Conservation (phyloP, 1,140 invertebrate genomes). For the Tetramorium simillimum region DNA sequence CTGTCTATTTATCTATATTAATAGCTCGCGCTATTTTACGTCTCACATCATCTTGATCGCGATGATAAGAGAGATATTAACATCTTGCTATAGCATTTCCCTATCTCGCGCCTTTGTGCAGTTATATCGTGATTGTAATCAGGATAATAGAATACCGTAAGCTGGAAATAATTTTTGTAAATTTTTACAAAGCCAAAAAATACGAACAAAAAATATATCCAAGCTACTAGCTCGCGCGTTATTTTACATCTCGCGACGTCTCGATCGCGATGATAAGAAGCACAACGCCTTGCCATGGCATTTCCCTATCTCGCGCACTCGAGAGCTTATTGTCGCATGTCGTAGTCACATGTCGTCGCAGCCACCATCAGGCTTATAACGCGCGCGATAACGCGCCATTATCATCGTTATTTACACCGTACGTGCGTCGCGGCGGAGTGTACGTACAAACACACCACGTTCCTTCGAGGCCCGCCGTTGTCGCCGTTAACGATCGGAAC, state of each 20-base stretch:
- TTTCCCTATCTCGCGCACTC: conserved; percentile 22
- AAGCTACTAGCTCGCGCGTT: no score
- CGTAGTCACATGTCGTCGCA: conserved; percentile 24
- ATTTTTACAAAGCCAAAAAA: no score
- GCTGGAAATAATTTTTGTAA: no score
- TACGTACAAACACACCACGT: conserved; percentile 20
- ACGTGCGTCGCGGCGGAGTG: neutral
- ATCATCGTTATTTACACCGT: conserved; percentile 49
- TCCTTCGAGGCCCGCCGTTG: neutral
- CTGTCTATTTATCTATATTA: neutral
- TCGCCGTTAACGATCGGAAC: neutral
- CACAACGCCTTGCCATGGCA: neutral
- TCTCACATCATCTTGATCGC: neutral
- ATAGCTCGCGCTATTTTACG: neutral
- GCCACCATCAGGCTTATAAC: conserved; percentile 3
- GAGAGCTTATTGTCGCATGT: conserved; percentile 20
- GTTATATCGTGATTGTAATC: no score
- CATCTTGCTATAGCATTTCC: neutral
- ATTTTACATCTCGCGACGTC: no score
- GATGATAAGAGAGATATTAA: neutral
- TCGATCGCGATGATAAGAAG: no score
- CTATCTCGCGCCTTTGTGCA: neutral
- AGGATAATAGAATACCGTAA: no score
- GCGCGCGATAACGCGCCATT: conserved; percentile 33
- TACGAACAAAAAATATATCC: no score